These are phyloP conservation scores for Acrossocheilus wenchowensis DNA, from an alignment of 2,797 vertebrate genomes.

Conservation along the genomic window DNA sequence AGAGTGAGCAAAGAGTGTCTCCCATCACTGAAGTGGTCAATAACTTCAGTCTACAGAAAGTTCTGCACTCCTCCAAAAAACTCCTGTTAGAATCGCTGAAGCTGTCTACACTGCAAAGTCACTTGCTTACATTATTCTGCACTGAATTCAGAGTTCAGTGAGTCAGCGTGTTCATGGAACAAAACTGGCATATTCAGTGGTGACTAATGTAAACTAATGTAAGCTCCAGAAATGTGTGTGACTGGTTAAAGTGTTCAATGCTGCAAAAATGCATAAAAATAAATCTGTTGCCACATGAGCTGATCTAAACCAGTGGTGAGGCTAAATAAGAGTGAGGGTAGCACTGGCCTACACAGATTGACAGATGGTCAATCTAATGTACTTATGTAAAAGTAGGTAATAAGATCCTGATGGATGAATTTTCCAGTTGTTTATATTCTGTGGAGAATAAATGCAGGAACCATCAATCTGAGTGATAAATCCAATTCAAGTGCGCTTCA, in stretches of 20 bases:
- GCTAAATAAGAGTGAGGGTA: not conserved
- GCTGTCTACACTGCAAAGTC: not conserved
- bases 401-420: not conserved
- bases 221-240: not conserved
- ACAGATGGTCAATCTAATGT: not conserved
- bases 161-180: not conserved
- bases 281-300: not conserved
- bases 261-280: not conserved
- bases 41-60: not conserved
- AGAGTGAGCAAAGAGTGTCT: not conserved
- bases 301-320: not conserved
- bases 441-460: not conserved
- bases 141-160: slow-evolving; percentile 3
- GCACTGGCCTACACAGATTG: not conserved
- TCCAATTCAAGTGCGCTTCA: not conserved
- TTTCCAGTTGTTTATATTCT: not conserved
- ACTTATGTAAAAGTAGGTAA: not conserved
- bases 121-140: not conserved
- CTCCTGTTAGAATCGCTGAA: not conserved
- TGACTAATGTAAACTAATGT: not conserved
- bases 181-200: not conserved
- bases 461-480: not conserved
- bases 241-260: not conserved
- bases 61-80: not conserved
- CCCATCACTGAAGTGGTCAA: not conserved